phyloP scores from a whole-genome alignment of 2,888 invertebrate genomes.

The Frankliniella fusca region DNA sequence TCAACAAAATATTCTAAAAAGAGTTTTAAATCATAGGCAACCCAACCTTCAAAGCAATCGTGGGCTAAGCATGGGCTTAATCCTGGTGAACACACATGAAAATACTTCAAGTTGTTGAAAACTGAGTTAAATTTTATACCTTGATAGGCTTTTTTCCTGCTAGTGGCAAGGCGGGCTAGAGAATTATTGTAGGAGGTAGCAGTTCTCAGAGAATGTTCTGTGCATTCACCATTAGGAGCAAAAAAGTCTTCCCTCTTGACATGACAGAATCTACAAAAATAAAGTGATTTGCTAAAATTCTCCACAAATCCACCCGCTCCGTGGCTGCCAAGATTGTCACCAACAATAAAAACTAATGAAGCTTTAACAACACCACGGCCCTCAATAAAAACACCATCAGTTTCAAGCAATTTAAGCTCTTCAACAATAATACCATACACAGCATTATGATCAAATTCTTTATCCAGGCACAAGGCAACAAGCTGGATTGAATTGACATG shows the following conservation, averaged over 20 bases:
- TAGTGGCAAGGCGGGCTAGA: not conserved
- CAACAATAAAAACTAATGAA: not conserved
- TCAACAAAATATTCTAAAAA: constrained; percentile 20
- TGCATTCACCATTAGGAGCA: not conserved
- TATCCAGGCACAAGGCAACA: constrained; percentile 33
- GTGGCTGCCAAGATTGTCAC: constrained; percentile 22
- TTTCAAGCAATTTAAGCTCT: constrained; percentile 38
- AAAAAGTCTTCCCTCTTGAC: not conserved
- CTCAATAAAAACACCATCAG: constrained; percentile 32
- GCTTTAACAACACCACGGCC: not conserved
- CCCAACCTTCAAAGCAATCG: constrained; percentile 29
- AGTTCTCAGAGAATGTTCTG: not conserved
- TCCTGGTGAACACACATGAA: constrained; percentile 28
- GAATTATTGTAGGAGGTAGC: not conserved
- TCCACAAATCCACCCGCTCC: constrained; percentile 19
- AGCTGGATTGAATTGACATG: constrained; percentile 31
- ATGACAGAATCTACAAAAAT: constrained; percentile 13
- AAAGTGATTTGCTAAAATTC: not conserved
- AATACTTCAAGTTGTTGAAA: constrained; percentile 27
- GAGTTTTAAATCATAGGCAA: constrained; percentile 18
- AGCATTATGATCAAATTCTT: constrained; percentile 37
- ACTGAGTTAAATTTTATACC: constrained; percentile 30
- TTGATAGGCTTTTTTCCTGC: constrained; percentile 3
- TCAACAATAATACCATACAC: constrained; percentile 37
- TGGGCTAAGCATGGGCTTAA: constrained; percentile 27